These are phyloP conservation scores for Gymnorhina tibicen DNA, from an alignment of 2,113 vertebrate species.

Conservation along the genomic window DNA sequence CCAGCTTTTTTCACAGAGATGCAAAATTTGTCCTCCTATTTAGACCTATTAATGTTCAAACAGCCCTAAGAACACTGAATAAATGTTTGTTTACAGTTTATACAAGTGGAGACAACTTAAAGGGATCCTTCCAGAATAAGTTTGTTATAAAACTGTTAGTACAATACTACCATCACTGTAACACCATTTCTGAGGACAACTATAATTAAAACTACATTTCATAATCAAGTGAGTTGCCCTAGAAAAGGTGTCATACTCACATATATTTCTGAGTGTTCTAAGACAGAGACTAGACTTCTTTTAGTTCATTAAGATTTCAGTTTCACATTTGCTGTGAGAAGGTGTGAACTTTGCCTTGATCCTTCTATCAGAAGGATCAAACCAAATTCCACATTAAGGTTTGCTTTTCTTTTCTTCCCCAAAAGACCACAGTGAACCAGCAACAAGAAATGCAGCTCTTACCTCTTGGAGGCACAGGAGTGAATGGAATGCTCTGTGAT, in stretches of 20 bases:
- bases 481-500: slow-evolving; percentile 97
- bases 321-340: background rate
- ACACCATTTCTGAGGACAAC: background rate
- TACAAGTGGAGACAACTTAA: background rate
- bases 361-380: background rate
- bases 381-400: background rate
- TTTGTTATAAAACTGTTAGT: background rate
- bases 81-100: background rate
- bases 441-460: slow-evolving; percentile 21
- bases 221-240: background rate
- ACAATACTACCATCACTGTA: background rate
- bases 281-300: background rate
- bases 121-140: background rate
- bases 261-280: background rate
- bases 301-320: background rate
- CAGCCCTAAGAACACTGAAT: background rate
- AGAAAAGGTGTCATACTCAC: background rate
- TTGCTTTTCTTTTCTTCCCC: background rate
- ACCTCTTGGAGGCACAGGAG: slow-evolving; percentile 97
- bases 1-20: background rate
- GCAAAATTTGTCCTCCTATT: background rate
- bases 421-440: background rate
- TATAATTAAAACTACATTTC: background rate
- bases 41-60: background rate
- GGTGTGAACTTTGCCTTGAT: background rate